Conservation (phyloP, 2,888 invertebrate species). For the Microchrysa polita region DNA sequence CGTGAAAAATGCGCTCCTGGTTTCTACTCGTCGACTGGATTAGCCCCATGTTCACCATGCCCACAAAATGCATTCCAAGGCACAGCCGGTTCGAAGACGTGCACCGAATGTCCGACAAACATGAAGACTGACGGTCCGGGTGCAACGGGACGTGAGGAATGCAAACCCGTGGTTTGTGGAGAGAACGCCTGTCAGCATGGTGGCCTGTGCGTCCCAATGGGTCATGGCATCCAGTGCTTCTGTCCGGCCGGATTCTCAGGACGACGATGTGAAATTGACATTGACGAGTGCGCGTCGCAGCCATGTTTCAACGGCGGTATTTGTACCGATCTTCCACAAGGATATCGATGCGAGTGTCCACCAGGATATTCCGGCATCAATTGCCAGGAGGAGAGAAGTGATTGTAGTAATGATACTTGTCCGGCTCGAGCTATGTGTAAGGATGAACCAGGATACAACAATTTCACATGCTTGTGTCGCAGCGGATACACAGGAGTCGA, state of each 20-base stretch:
- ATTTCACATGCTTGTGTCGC: conserved; percentile 91
- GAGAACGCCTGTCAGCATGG: conserved; percentile 91
- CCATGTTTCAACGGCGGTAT: conserved; percentile 94
- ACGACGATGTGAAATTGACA: conserved; percentile 91
- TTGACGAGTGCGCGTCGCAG: conserved; percentile 92
- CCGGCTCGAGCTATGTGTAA: conserved; percentile 97
- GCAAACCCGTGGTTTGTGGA: conserved; percentile 86
- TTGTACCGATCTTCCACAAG: conserved; percentile 91
- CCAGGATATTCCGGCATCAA: conserved; percentile 91
- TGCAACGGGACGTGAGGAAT: conserved; percentile 84
- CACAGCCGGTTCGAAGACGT: conserved; percentile 82
- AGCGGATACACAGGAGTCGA: conserved; percentile 94
- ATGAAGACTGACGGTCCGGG: conserved; percentile 86
- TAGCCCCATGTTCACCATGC: conserved; percentile 93
- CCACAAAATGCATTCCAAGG: conserved; percentile 93
- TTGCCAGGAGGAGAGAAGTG: conserved; percentile 92
- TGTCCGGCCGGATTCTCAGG: conserved; percentile 96
- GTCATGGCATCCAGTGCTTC: conserved; percentile 89
- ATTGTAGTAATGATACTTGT: conserved; percentile 90
- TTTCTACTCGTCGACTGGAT: conserved; percentile 89
- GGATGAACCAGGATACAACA: conserved; percentile 88
- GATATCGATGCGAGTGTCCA: conserved; percentile 88
- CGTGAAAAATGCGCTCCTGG: conserved; percentile 90
- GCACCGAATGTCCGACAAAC: conserved; percentile 90
- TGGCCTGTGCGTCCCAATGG: conserved; percentile 88